Conservation (phyloP, 2,113 vertebrate species). For the Sminthopsis crassicaudata region DNA sequence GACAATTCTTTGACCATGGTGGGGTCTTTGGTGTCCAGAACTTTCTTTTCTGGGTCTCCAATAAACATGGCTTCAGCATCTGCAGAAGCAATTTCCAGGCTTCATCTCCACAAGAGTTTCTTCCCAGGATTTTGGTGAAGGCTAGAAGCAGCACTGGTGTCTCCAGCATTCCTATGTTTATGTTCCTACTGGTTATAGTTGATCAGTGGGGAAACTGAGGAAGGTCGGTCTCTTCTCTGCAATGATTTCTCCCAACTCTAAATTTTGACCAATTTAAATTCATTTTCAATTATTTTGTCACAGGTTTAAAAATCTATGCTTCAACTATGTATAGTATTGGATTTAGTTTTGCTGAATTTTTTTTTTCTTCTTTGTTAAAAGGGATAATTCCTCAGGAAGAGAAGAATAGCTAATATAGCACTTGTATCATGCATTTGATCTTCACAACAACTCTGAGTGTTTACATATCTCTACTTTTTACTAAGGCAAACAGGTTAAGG, state of each 20-base stretch:
- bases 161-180: background rate
- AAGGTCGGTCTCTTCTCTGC: background rate
- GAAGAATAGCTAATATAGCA: background rate
- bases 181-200: background rate
- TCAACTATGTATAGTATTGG: background rate
- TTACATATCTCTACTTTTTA: background rate
- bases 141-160: background rate
- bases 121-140: background rate
- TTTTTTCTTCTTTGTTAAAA: background rate
- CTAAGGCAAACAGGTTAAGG: background rate
- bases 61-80: background rate
- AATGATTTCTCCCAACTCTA: background rate
- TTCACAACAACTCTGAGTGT: background rate
- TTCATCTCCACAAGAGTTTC: background rate
- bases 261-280: constrained; percentile 14
- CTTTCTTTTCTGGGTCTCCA: background rate
- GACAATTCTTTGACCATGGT: background rate
- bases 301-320: constrained; percentile 9
- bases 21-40: background rate
- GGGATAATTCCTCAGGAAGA: background rate
- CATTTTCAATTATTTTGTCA: constrained; percentile 41
- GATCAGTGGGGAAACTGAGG: background rate
- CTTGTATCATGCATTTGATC: background rate
- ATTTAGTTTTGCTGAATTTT: background rate
- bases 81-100: background rate